Evolutionary conservation across 1,140 invertebrate genomes (phyloP).

Genomic region (Pentalonia nigronervosa): DNA sequence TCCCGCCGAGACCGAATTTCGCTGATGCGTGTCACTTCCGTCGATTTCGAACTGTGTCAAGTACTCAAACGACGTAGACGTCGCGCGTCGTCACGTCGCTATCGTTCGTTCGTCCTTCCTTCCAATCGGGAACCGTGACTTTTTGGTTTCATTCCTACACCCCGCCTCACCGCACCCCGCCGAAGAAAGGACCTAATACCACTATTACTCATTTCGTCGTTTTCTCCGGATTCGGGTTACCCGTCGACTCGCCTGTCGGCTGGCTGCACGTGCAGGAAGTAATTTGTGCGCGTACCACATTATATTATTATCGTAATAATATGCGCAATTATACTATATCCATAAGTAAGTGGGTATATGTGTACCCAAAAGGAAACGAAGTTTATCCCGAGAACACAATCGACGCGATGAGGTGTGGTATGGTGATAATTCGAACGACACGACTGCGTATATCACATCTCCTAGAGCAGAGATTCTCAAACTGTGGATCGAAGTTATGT

Average conservation of each 20-base stretch:
- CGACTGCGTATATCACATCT: background rate
- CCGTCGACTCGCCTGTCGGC: no score
- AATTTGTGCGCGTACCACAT: background rate
- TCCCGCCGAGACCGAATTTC: background rate
- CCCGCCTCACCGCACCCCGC: no score
- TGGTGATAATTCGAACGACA: background rate
- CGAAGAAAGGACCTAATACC: background rate
- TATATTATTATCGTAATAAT: background rate
- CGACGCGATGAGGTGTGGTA: background rate
- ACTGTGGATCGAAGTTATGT: no score
- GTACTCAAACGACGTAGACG: background rate
- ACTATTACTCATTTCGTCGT: background rate
- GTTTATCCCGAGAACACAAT: background rate
- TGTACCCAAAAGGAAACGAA: background rate
- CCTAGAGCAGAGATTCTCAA: no score
- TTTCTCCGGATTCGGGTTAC: background rate
- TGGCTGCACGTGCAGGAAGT: background rate
- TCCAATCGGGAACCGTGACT: background rate
- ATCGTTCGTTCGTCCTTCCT: background rate
- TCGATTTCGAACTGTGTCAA: background rate
- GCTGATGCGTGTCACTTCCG: slow-evolving; percentile 4
- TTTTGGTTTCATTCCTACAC: background rate
- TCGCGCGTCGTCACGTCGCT: background rate
- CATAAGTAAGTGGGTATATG: background rate
- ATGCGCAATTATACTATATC: background rate